These are phyloP conservation scores for Cynaeus angustus DNA, from an alignment of 2,888 invertebrate genomes.

Conservation along the genomic window DNA sequence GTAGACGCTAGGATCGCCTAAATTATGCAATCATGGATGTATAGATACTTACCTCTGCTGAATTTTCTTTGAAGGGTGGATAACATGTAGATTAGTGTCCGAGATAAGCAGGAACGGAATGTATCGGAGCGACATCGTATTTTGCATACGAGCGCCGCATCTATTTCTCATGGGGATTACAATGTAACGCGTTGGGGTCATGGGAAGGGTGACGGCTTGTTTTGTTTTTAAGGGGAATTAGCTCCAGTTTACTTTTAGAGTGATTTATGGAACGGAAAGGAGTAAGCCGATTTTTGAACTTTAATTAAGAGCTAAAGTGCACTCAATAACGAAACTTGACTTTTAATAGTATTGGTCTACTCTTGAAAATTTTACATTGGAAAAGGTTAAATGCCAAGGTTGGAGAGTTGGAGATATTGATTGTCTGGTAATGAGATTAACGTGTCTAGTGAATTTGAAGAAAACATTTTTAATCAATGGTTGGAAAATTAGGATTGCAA, in stretches of 20 bases:
- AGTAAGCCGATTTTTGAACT: neutral
- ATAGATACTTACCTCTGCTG: constrained; percentile 37
- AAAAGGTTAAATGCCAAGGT: neutral
- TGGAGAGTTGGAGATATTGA: neutral
- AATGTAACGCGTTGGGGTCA: neutral
- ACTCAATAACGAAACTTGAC: neutral
- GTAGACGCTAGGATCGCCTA: constrained; percentile 52
- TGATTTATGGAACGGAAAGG: neutral
- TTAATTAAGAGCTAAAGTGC: neutral
- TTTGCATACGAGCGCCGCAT: neutral
- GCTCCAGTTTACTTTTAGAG: neutral
- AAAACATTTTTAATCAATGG: no score
- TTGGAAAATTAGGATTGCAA: no score
- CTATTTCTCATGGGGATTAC: constrained; percentile 23
- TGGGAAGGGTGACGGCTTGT: constrained; percentile 3
- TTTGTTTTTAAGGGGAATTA: constrained; percentile 1
- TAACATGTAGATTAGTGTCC: constrained; percentile 37
- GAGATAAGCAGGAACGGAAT: constrained; percentile 16
- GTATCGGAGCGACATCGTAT: no score
- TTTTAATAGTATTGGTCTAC: neutral
- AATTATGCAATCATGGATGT: constrained; percentile 57
- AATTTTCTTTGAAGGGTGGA: constrained; percentile 23
- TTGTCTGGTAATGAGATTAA: neutral
- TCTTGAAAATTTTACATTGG: constrained; percentile 1
- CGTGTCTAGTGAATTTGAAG: no score